phyloP scores from a whole-genome alignment of 2,888 invertebrate genomes.

The Orchestes rusci region DNA sequence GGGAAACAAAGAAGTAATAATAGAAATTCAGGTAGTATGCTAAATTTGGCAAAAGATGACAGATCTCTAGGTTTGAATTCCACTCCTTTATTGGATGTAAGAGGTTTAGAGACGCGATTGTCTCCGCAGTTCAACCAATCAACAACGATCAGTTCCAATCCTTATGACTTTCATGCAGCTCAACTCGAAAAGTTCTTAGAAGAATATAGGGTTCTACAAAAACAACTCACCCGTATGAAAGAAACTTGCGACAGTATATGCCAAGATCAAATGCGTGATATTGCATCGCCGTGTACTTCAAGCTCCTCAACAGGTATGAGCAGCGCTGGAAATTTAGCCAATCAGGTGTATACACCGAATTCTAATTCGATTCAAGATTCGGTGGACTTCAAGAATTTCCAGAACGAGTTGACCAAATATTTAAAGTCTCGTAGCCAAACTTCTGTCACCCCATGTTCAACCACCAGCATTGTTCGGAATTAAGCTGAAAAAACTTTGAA shows the following conservation, averaged over 20 bases:
- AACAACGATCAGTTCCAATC: conserved; percentile 41
- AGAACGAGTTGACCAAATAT: conserved; percentile 47
- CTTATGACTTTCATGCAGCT: conserved; percentile 71
- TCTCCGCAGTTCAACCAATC: conserved; percentile 37
- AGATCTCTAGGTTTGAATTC: conserved; percentile 42
- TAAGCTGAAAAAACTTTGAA: too few species aligned
- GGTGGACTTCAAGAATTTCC: conserved; percentile 47
- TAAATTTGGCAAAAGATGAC: conserved; percentile 56
- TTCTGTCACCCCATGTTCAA: too few species aligned
- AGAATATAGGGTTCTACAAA: conserved; percentile 69
- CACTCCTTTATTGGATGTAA: conserved; percentile 56
- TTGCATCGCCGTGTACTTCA: conserved; percentile 30
- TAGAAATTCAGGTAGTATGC: conserved; percentile 63
- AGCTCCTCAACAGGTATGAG: conserved; percentile 3
- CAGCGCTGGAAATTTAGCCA: conserved; percentile 9
- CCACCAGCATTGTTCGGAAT: too few species aligned
- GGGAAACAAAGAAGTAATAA: conserved; percentile 41
- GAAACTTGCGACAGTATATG: conserved; percentile 65
- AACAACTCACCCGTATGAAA: conserved; percentile 74
- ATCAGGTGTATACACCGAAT: conserved; percentile 43
- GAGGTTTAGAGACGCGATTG: conserved; percentile 47
- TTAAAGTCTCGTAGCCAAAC: conserved; percentile 35
- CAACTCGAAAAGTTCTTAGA: conserved; percentile 73
- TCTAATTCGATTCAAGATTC: conserved; percentile 27
- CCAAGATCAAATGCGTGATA: conserved; percentile 35